phyloP scores from a whole-genome alignment of 2,797 vertebrate genomes.

The Heterohyrax brucei region DNA sequence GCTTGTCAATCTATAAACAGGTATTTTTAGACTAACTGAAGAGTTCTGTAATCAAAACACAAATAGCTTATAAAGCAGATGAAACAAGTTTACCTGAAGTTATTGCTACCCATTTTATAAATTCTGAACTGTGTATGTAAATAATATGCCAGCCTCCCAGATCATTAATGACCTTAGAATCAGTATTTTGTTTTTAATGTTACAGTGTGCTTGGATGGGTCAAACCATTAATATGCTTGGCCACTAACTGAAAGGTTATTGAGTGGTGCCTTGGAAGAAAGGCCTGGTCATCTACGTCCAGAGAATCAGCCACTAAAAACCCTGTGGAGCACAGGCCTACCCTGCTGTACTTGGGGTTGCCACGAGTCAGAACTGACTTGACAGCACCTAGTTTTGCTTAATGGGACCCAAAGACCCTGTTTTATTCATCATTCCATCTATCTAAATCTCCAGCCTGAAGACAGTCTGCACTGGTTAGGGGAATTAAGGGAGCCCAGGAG shows the following conservation, averaged over 20 bases:
- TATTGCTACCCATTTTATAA: constrained; percentile 65
- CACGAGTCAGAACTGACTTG: background rate
- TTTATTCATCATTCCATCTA: background rate
- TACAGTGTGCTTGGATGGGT: background rate
- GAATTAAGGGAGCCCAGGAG: constrained; percentile 16
- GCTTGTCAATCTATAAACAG: constrained; percentile 36
- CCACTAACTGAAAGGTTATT: background rate
- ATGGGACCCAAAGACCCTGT: background rate
- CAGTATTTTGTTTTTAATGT: constrained; percentile 60
- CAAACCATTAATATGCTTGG: background rate
- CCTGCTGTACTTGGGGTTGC: background rate
- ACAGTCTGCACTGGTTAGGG: background rate
- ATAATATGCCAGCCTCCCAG: constrained; percentile 38
- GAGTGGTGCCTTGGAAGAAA: background rate
- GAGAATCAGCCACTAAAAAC: background rate
- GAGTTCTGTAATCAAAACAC: constrained; percentile 59
- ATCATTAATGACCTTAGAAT: constrained; percentile 56
- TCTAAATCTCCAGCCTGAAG: constrained; percentile 29
- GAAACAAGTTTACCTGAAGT: constrained; percentile 40
- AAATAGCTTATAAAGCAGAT: constrained; percentile 37
- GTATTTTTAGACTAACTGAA: constrained; percentile 55
- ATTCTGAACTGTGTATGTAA: constrained; percentile 1
- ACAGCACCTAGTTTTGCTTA: background rate
- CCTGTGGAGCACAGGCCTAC: background rate
- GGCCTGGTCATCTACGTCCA: background rate